Percentiles rank a stretch among this genome's conserved stretches.
Evolutionary conservation across 2,888 invertebrate genomes (phyloP).

Genomic region (Dendrolimus pini): DNA sequence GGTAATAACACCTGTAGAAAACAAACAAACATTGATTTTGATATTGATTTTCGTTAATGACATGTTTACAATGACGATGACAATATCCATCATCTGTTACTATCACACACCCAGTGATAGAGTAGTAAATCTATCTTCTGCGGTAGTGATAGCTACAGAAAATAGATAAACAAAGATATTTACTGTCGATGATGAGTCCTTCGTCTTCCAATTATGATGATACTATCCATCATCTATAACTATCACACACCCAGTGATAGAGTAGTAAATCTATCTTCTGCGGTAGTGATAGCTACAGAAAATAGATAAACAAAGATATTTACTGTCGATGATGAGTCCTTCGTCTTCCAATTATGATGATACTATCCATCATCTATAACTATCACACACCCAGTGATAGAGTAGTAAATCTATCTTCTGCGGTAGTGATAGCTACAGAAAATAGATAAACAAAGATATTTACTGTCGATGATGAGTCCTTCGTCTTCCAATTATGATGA

Average conservation of each 20-base stretch:
- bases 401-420: slow-evolving; percentile 11
- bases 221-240: neutral
- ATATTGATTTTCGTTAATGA: neutral
- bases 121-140: slow-evolving; percentile 12
- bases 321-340: neutral
- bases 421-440: slow-evolving; percentile 8
- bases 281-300: slow-evolving; percentile 8
- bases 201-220: no score
- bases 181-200: no score
- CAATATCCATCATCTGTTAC: slow-evolving; percentile 6
- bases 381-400: slow-evolving; percentile 13
- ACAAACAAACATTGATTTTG: neutral
- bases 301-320: neutral
- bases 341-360: neutral
- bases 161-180: neutral
- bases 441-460: neutral
- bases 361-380: neutral
- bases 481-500: neutral
- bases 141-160: slow-evolving; percentile 7
- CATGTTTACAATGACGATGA: neutral
- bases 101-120: slow-evolving; percentile 17
- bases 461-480: neutral
- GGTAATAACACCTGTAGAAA: neutral
- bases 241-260: slow-evolving; percentile 15
- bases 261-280: slow-evolving; percentile 11